Percentiles rank a stretch among this genome's conserved stretches.
These are phyloP conservation scores for Orussus abietinus DNA, from an alignment of 1,140 invertebrate genomes.

Conservation along the genomic window DNA sequence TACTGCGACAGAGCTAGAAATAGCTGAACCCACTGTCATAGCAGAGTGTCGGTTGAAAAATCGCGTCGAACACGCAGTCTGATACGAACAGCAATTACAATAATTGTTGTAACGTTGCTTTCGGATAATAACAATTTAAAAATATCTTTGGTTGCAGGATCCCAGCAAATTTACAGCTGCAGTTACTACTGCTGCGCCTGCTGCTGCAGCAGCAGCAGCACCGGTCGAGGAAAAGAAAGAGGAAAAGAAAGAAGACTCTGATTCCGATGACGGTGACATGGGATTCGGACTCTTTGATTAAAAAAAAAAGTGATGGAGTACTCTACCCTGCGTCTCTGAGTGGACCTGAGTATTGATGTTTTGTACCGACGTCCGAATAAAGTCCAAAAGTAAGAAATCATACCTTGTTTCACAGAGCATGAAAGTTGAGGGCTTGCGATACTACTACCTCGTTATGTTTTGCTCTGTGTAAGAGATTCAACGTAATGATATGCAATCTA, in stretches of 20 bases:
- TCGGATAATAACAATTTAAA: slow-evolving; percentile 13
- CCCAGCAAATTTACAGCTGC: slow-evolving; percentile 87
- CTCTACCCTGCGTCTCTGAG: too few species aligned
- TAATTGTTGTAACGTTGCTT: slow-evolving; percentile 5
- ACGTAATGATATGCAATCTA: too few species aligned
- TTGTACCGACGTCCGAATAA: slow-evolving; percentile 33
- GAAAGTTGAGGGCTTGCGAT: too few species aligned
- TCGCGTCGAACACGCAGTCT: slow-evolving; percentile 22
- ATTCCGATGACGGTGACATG: slow-evolving; percentile 93
- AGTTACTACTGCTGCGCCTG: slow-evolving; percentile 60
- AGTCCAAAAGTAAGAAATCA: slow-evolving; percentile 20
- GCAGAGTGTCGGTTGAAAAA: slow-evolving; percentile 25
- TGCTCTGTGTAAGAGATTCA: too few species aligned
- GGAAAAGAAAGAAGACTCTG: slow-evolving; percentile 75
- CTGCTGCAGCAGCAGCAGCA: slow-evolving; percentile 58
- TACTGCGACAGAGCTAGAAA: slow-evolving; percentile 45
- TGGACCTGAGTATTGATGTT: too few species aligned
- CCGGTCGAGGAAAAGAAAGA: slow-evolving; percentile 64
- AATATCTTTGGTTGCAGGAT: slow-evolving; percentile 65
- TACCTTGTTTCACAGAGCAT: too few species aligned
- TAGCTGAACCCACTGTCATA: slow-evolving; percentile 46
- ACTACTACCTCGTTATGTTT: too few species aligned
- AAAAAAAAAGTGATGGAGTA: too few species aligned
- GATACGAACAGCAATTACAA: slow-evolving; percentile 13
- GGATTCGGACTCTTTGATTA: slow-evolving; percentile 95